These are phyloP conservation scores for Galleria mellonella DNA, from an alignment of 1,140 invertebrate species.

Conservation along the genomic window DNA sequence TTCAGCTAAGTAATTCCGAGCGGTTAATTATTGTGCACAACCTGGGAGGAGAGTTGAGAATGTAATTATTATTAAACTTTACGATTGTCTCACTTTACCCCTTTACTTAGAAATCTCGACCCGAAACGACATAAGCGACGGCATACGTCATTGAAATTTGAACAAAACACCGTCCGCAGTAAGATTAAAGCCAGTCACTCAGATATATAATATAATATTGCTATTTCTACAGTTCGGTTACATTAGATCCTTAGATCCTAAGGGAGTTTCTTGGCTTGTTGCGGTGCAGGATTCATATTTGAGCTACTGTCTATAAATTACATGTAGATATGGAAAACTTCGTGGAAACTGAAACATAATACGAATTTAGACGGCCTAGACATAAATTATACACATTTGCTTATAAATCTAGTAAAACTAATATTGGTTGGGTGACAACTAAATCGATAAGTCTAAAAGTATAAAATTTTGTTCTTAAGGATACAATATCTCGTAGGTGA, in stretches of 20 bases:
- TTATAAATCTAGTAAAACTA: no score
- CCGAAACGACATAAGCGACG: conserved; percentile 21
- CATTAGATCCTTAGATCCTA: conserved; percentile 54
- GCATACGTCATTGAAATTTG: conserved; percentile 12
- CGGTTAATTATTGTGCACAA: conserved; percentile 73
- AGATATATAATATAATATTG: no score
- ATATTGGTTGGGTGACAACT: no score
- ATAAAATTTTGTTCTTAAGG: no score
- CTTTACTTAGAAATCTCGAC: conserved; percentile 32
- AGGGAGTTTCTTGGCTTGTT: conserved; percentile 68
- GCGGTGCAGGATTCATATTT: conserved; percentile 65
- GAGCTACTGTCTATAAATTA: conserved; percentile 53
- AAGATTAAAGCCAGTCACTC: no score
- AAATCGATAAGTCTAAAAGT: no score
- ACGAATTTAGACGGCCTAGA: no score
- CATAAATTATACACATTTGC: no score
- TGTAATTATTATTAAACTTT: conserved; percentile 75
- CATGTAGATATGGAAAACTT: conserved; percentile 14
- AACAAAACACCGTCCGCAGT: conserved; percentile 3
- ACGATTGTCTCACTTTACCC: conserved; percentile 74
- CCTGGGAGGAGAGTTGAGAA: conserved; percentile 69
- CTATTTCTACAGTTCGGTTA: conserved; percentile 3
- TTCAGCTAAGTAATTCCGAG: conserved; percentile 72
- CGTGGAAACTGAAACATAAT: no score
- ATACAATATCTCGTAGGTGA: no score